These are phyloP conservation scores for Argyrosomus regius DNA, from an alignment of 2,797 vertebrate genomes.

Conservation along the genomic window DNA sequence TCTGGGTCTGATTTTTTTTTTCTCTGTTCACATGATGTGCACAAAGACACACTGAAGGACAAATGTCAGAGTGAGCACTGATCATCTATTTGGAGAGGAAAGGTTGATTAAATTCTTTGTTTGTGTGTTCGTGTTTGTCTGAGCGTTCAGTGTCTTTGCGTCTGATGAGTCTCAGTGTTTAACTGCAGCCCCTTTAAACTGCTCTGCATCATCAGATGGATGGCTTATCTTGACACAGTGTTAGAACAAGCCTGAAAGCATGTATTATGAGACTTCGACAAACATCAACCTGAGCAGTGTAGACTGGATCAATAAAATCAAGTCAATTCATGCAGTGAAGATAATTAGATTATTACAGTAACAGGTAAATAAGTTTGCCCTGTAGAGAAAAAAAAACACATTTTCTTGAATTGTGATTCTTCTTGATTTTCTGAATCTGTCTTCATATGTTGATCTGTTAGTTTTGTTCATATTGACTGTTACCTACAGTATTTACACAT, in stretches of 20 bases:
- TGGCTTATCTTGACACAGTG: not conserved
- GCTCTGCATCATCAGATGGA: slow-evolving; percentile 1
- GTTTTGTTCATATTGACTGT: not conserved
- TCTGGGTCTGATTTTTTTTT: slow-evolving; percentile 8
- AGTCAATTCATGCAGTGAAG: not conserved
- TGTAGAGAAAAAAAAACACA: not conserved
- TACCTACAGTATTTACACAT: not conserved
- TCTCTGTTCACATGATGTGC: not conserved
- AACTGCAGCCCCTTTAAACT: not conserved
- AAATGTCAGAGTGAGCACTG: slow-evolving; percentile 22
- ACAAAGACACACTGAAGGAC: slow-evolving; percentile 5
- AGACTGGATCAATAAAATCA: not conserved
- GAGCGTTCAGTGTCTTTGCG: not conserved
- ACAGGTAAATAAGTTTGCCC: not conserved
- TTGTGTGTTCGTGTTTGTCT: not conserved
- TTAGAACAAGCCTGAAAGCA: not conserved
- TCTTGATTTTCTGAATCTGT: too few species aligned
- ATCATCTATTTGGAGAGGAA: slow-evolving; percentile 4
- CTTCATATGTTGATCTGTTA: not conserved
- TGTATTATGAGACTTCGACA: not conserved
- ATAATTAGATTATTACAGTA: not conserved
- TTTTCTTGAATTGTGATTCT: too few species aligned
- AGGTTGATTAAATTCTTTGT: not conserved
- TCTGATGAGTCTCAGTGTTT: slow-evolving; percentile 10
- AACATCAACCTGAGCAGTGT: not conserved